phyloP scores from a whole-genome alignment of 1,140 invertebrate genomes.

The Lucilia sericata region DNA sequence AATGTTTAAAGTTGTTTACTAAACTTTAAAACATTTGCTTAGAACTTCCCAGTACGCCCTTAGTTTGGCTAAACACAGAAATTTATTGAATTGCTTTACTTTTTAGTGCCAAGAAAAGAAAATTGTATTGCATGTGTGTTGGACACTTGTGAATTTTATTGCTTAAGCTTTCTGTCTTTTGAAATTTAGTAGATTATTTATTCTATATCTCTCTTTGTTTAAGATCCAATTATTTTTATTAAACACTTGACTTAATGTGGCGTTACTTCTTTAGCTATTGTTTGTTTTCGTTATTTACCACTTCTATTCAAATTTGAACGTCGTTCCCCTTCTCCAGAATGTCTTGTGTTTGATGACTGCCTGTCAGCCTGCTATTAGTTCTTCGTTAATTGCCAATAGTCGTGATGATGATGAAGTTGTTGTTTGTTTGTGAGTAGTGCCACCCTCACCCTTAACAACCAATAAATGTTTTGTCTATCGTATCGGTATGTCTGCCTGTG shows the following conservation, averaged over 20 bases:
- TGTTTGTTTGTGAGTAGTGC: background rate
- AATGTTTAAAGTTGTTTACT: too few species aligned
- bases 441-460: constrained; percentile 18
- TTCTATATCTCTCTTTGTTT: background rate
- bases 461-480: constrained; percentile 1
- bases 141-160: too few species aligned
- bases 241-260: background rate
- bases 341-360: too few species aligned
- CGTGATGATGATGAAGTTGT: background rate
- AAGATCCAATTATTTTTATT: constrained; percentile 18
- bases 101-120: background rate
- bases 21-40: too few species aligned
- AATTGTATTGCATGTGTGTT: too few species aligned
- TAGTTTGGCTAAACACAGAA: too few species aligned
- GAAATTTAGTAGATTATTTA: too few species aligned
- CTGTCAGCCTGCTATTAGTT: background rate
- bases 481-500: background rate
- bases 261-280: background rate
- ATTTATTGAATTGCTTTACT: too few species aligned
- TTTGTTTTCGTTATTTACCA: background rate
- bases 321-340: too few species aligned
- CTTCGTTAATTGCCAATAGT: background rate
- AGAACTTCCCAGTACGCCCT: too few species aligned
- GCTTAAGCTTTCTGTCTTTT: too few species aligned
- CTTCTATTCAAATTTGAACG: too few species aligned